Evolutionary conservation across 2,888 invertebrate genomes (phyloP), one percentile per base, ranked within the genome.

Genomic region (Drosophila fulvimacula): DNA sequence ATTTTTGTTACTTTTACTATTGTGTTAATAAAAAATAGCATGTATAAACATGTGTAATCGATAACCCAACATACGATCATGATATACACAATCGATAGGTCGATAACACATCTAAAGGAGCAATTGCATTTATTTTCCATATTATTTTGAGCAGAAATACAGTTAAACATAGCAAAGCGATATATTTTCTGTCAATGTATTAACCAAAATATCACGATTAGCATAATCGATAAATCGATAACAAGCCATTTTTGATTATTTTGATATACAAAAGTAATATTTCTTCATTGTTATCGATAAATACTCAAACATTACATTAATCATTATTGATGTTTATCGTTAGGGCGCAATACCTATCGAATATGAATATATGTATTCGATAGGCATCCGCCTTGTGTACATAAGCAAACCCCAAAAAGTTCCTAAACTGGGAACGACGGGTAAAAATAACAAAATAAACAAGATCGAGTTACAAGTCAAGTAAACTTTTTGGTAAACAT

Each of bases 371-470:
- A n/a, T 11, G 13, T 10, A 27, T 30, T 59, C 59, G 63, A 60
- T 61, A 39, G 24, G 55, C 67, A 65, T 63, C 73, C 68, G 76
- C 76, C 48, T 72, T 75, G 67, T 86, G 87, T 84, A 84, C 71
- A 83, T 86, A 83, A 73, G 55, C 73, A 69, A 79, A 71, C 69
- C 82, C 82, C 69, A 67, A 66, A 66, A 70, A 85, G 82, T 85
- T 82, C 86, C 86, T 85, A 82, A 66, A 61, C 65, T 73, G 64
- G 82, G 86, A 85, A 81, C 81, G 44, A 81, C 73, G 82, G 86
- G 81, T 79, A 76, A 73, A 73, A 73, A 55, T 19, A 65, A 74
- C 70, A 73, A 66, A 56, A 36, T 24, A 4, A 49, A 11, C 17
- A 2, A 49, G 55, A 38, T 71, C 69, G 77, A 82, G 75, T 79